phyloP scores from a whole-genome alignment of 1,140 invertebrate genomes.

The Drosophila prosaltans region DNA sequence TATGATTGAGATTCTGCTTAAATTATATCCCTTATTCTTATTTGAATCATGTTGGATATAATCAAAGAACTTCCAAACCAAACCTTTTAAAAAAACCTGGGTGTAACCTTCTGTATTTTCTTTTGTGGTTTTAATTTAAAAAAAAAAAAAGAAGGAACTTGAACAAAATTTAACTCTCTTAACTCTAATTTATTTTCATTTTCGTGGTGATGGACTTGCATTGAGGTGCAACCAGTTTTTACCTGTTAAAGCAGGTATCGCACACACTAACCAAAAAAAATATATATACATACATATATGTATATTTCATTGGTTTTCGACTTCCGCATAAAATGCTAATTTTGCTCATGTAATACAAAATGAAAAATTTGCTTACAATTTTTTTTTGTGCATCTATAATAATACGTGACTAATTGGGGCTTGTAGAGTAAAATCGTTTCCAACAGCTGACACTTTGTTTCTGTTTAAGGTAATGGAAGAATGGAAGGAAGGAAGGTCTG shows the following conservation, averaged over 20 bases:
- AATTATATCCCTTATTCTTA: no score
- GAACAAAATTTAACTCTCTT: neutral
- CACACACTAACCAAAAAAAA: conserved; percentile 3
- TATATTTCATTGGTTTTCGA: conserved; percentile 27
- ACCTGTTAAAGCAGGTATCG: conserved; percentile 28
- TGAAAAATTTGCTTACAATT: conserved; percentile 21
- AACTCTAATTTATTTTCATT: neutral
- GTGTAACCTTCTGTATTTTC: no score
- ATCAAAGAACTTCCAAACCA: no score
- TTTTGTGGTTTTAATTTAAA: no score
- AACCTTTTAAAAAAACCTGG: no score
- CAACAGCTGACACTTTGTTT: neutral
- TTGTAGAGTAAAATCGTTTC: conserved; percentile 31
- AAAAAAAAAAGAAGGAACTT: no score
- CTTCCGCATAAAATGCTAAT: conserved; percentile 38
- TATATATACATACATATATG: no score
- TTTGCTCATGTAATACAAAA: conserved; percentile 17
- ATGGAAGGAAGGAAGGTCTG: neutral
- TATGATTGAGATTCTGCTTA: no score
- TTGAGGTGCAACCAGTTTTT: neutral
- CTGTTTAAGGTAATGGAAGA: conserved; percentile 1
- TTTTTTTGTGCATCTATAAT: conserved; percentile 29
- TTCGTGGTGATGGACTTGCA: neutral
- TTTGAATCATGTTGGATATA: no score
- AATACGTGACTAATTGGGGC: conserved; percentile 48